Percentiles rank a stretch among this genome's conserved stretches.
phyloP scores from a whole-genome alignment of 2,797 vertebrate species.

The Gymnodraco acuticeps region DNA sequence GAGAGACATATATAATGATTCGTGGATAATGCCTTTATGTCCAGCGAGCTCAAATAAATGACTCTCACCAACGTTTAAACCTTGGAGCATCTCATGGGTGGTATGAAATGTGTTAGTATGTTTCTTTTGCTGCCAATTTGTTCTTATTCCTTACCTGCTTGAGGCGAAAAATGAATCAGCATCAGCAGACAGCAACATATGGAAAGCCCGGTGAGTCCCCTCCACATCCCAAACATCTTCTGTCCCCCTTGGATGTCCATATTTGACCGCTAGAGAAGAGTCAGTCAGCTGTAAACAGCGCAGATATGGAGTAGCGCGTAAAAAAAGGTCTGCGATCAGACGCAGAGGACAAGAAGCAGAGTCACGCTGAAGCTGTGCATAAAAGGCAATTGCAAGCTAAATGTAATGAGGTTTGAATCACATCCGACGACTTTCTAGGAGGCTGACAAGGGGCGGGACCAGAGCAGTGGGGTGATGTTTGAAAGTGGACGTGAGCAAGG shows the following conservation, averaged over 20 bases:
- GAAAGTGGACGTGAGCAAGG: conserved; percentile 54
- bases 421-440: conserved; percentile 63
- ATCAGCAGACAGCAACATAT: conserved; percentile 66
- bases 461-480: conserved; percentile 84
- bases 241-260: background rate
- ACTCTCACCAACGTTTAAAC: background rate
- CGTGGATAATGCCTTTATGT: no score
- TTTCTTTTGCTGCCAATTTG: no score
- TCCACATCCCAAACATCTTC: conserved; percentile 58
- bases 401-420: conserved; percentile 20
- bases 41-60: background rate
- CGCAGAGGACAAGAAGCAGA: background rate
- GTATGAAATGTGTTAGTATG: background rate
- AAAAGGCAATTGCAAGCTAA: conserved; percentile 28
- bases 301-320: conserved; percentile 16
- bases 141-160: conserved; percentile 65
- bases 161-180: conserved; percentile 55
- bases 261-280: background rate
- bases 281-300: background rate
- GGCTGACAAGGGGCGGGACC: conserved; percentile 71
- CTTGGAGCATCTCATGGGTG: background rate
- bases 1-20: background rate
- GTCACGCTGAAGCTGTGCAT: conserved; percentile 5
- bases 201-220: conserved; percentile 43
- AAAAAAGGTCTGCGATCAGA: background rate